Evolutionary conservation across 2,888 invertebrate genomes (phyloP), one percentile per base, ranked within the genome.

Genomic region (Alcis repandata): DNA sequence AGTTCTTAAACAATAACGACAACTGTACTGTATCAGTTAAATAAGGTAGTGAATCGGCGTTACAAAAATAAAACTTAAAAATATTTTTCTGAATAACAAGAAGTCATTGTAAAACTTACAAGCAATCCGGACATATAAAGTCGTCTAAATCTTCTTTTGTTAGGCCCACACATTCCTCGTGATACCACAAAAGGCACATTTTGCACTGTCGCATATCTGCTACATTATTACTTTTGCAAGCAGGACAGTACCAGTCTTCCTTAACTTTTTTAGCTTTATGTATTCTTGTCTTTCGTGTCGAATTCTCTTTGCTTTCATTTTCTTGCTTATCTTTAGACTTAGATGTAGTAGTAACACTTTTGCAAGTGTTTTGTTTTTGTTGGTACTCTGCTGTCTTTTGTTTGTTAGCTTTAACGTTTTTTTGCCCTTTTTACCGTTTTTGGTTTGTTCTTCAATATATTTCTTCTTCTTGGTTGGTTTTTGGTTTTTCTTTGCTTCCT

Each of bases 181-280:
- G 3, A 27, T 6, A 6, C 27, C 2, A 27, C 27, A 11, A 10
- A 13, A 22, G 4, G 13, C 46, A 46, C 13, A 2, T 13, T 22
- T 22, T 46, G 46, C 46, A 46, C 13, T 46, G 13, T 13, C 46
- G 46, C 46, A 46, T 46, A 46, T 46, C 46, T 10, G 46, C 46
- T 7, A 46, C n/a, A 8, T 13, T 1, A 8, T 46, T 13, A 11
- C 1, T 27, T 46, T 46, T 46, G 13, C 46, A 46, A 13, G 46
- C 46, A 4, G 4, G 46, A 27, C 46, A 46, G 13, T 46, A 46
- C 46, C 46, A 46, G 7, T 10, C 20, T 19, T 43, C 43, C 1
- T 40, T 40, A 19, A 15, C 9, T 43, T 43, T 43, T 19, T 43
- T 43, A 10, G 9, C 43, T 19, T 43, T 43, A 8, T 20, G 1